Percentiles rank a stretch among this genome's conserved stretches.
Evolutionary conservation across 35 echinoderm and acorn worm species (phyloP).

Genomic region (Diadema setosum): DNA sequence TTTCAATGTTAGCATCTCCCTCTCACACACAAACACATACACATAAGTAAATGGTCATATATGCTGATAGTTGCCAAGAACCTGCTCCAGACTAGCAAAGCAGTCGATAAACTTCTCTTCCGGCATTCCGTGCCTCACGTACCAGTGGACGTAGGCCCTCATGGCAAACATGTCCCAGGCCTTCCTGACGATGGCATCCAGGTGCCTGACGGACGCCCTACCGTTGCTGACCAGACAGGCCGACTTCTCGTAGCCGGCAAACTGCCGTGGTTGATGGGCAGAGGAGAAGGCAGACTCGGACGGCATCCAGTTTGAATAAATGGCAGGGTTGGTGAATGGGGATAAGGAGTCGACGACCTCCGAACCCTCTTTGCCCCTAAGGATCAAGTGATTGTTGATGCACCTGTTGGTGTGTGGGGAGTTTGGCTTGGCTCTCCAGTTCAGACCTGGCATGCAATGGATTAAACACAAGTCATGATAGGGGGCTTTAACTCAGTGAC

Average conservation of each 20-base stretch:
- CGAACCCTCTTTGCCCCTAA: constrained; percentile 58
- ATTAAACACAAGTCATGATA: no score
- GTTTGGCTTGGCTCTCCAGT: constrained; percentile 68
- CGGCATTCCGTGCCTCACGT: constrained; percentile 80
- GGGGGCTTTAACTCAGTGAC: no score
- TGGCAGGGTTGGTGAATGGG: background rate
- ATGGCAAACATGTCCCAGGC: constrained; percentile 97
- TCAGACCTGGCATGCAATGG: constrained; percentile 90
- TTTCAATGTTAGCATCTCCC: background rate
- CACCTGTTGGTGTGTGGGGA: constrained; percentile 48
- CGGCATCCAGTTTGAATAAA: constrained; percentile 83
- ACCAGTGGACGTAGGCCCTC: constrained; percentile 96
- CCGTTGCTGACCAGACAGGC: constrained; percentile 73
- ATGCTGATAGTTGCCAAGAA: constrained; percentile 60
- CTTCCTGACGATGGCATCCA: constrained; percentile 64
- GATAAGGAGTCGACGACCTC: background rate
- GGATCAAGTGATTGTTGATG: constrained; percentile 52
- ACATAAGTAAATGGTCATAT: constrained; percentile 15
- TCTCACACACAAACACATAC: background rate
- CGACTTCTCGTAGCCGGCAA: constrained; percentile 75
- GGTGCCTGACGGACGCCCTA: constrained; percentile 36
- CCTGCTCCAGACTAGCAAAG: constrained; percentile 91
- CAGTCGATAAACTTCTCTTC: constrained; percentile 98
- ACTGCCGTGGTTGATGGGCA: constrained; percentile 23
- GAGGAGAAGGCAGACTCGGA: constrained; percentile 8